Conservation (phyloP, 2,888 invertebrate species). For the Apodemia zela region DNA sequence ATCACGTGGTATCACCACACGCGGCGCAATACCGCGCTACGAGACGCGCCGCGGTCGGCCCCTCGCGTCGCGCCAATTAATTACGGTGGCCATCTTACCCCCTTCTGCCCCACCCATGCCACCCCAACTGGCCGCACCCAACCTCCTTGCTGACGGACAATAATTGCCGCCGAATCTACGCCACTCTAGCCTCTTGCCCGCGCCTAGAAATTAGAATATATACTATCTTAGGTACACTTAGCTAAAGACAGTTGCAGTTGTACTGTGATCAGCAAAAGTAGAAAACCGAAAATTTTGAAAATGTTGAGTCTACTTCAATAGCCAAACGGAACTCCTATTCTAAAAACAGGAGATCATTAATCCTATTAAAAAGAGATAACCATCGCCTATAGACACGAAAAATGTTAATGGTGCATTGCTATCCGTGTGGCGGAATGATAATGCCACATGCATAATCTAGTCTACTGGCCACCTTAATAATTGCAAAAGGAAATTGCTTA, state of each 20-base stretch:
- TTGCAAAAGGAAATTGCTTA: too few relatives aligned
- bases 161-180: constrained; percentile 72
- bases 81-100: constrained; percentile 79
- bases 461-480: too few relatives aligned
- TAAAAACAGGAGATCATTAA: background rate
- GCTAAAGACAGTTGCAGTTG: background rate
- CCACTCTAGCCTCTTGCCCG: constrained; percentile 42
- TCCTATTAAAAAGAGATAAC: too few relatives aligned
- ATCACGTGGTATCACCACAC: constrained; percentile 39
- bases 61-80: constrained; percentile 80
- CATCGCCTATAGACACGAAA: too few relatives aligned
- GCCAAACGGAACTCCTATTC: too few relatives aligned
- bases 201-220: constrained; percentile 25
- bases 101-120: constrained; percentile 39
- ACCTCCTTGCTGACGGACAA: constrained; percentile 67
- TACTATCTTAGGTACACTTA: constrained; percentile 14
- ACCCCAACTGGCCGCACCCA: constrained; percentile 39
- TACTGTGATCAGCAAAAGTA: background rate
- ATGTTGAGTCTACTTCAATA: background rate
- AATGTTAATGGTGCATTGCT: too few relatives aligned
- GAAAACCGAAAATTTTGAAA: background rate
- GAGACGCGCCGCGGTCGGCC: constrained; percentile 76
- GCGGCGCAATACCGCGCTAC: constrained; percentile 73
- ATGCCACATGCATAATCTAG: too few relatives aligned
- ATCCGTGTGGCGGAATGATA: too few relatives aligned